Evolutionary conservation across 2,888 invertebrate genomes (phyloP).

Genomic region (Aleiodes leptofemur): DNA sequence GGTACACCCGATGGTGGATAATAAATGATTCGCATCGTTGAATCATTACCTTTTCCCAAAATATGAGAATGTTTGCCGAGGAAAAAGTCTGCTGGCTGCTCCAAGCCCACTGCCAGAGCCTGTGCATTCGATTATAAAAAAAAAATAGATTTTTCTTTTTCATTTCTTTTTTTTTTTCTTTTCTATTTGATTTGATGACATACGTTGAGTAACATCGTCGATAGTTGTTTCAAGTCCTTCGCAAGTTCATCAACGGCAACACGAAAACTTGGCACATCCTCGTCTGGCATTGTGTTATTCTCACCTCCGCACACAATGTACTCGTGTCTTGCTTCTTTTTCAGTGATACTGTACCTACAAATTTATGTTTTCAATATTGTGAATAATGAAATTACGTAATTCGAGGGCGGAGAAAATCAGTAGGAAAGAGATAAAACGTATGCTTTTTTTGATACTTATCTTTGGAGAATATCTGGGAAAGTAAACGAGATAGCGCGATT

Average conservation of each 20-base stretch:
- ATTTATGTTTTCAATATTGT: not conserved
- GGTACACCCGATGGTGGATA: constrained; percentile 79
- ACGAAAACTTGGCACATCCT: constrained; percentile 82
- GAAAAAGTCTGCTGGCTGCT: constrained; percentile 80
- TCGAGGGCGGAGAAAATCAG: constrained; percentile 18
- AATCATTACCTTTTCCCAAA: constrained; percentile 81
- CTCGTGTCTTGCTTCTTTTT: constrained; percentile 82
- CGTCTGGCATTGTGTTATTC: constrained; percentile 79
- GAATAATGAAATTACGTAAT: constrained; percentile 38
- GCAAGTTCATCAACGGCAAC: constrained; percentile 82
- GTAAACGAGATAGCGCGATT: constrained; percentile 2
- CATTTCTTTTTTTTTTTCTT: constrained; percentile 53
- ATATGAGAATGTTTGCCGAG: constrained; percentile 82
- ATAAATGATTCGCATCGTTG: constrained; percentile 83
- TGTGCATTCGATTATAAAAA: constrained; percentile 55
- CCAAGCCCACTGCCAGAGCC: constrained; percentile 75
- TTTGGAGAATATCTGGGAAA: no score
- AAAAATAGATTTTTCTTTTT: constrained; percentile 36
- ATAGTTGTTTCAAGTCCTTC: constrained; percentile 82
- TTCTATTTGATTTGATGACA: constrained; percentile 49
- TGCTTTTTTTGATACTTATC: no score
- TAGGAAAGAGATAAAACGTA: no score
- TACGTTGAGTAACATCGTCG: constrained; percentile 80
- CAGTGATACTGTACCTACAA: constrained; percentile 60
- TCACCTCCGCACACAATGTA: constrained; percentile 81